These are phyloP conservation scores for Toxonevra muliebris DNA, from an alignment of 2,888 invertebrate genomes.

Conservation along the genomic window DNA sequence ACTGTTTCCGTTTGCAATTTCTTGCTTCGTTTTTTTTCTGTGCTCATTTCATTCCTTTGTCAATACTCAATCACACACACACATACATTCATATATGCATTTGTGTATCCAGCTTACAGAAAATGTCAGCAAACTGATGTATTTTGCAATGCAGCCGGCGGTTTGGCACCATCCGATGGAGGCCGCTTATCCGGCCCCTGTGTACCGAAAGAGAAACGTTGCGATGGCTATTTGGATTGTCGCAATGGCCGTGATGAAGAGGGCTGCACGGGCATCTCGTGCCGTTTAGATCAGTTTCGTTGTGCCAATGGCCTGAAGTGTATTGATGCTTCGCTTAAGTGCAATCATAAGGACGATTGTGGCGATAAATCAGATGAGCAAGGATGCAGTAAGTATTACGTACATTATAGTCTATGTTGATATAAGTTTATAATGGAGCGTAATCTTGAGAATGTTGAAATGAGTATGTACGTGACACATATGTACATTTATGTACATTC, in stretches of 20 bases:
- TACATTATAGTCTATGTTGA: no score
- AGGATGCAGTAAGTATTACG: slow-evolving; percentile 79
- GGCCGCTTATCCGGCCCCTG: slow-evolving; percentile 76
- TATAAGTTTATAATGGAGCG: no score
- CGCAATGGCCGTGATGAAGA: slow-evolving; percentile 84
- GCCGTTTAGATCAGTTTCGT: slow-evolving; percentile 85
- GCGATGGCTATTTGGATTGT: slow-evolving; percentile 91
- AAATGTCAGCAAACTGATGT: slow-evolving; percentile 89
- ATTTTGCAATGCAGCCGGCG: slow-evolving; percentile 80
- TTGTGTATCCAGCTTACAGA: slow-evolving; percentile 76
- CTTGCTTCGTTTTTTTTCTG: slow-evolving; percentile 15
- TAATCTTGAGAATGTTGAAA: no score
- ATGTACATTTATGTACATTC: no score
- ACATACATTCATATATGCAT: slow-evolving; percentile 18
- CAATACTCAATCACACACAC: not conserved
- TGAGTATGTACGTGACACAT: no score
- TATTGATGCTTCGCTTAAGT: slow-evolving; percentile 79
- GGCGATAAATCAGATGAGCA: slow-evolving; percentile 91
- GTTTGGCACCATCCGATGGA: slow-evolving; percentile 66
- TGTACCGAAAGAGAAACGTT: slow-evolving; percentile 86
- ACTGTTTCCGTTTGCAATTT: slow-evolving; percentile 20
- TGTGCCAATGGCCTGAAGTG: slow-evolving; percentile 84
- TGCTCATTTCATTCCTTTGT: slow-evolving; percentile 18
- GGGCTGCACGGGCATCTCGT: slow-evolving; percentile 75
- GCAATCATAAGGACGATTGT: slow-evolving; percentile 91